A percentile compares a stretch with the other conserved stretches of the same genome.
Conservation (phyloP, 2,113 vertebrate genomes). For the Microtus oregoni region DNA sequence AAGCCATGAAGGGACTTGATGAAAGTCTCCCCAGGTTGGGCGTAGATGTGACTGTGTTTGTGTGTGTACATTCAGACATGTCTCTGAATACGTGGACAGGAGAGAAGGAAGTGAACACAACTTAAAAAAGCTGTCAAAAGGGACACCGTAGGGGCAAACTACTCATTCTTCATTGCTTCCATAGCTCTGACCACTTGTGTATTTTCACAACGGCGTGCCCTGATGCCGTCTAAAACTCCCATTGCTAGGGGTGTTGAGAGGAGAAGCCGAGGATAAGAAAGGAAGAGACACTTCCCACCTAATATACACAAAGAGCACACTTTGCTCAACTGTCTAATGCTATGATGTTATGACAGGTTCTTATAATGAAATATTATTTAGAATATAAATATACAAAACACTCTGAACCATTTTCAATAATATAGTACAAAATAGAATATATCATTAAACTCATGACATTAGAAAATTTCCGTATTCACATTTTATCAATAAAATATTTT, state of each 20-base stretch:
- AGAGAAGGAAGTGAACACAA: background rate
- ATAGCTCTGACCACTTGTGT: background rate
- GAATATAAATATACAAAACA: background rate
- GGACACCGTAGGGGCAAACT: background rate
- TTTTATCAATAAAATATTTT: conserved; percentile 11
- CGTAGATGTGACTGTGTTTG: background rate
- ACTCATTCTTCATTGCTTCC: background rate
- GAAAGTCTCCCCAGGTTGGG: background rate
- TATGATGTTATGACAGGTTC: background rate
- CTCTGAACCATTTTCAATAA: conserved; percentile 28
- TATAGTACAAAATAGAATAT: background rate
- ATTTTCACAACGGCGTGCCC: background rate
- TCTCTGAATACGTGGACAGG: background rate
- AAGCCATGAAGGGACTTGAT: background rate
- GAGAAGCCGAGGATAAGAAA: background rate
- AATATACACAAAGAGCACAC: background rate
- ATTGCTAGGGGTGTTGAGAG: background rate
- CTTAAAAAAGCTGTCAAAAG: background rate
- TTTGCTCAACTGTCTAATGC: background rate
- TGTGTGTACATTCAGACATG: background rate
- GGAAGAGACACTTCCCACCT: background rate
- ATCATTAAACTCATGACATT: background rate
- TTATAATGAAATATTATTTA: background rate
- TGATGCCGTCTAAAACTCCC: background rate
- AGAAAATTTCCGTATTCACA: background rate